phyloP scores from a whole-genome alignment of 2,888 invertebrate genomes.

The Drosophila kuntzei region DNA sequence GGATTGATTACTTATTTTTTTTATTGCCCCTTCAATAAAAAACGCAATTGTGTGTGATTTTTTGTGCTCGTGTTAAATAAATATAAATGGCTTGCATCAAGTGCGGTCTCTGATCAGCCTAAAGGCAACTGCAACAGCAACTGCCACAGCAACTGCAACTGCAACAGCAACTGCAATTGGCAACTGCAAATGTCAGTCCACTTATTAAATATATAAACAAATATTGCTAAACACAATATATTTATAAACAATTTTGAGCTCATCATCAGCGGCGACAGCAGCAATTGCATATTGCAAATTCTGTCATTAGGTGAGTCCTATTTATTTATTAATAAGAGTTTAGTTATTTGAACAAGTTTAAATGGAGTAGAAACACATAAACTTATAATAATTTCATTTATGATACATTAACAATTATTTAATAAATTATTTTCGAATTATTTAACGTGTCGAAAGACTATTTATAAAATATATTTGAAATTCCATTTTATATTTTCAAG shows the following conservation, averaged over 20 bases:
- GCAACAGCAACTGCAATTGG: constrained; percentile 10
- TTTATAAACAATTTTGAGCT: constrained; percentile 2
- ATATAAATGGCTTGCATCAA: constrained; percentile 21
- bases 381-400: too few relatives aligned
- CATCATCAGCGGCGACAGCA: constrained; percentile 2
- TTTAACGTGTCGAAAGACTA: not conserved
- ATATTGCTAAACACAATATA: constrained; percentile 1
- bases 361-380: too few relatives aligned
- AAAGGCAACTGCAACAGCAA: constrained; percentile 23
- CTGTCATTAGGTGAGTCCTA: constrained; percentile 26
- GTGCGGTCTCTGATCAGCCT: constrained; percentile 22
- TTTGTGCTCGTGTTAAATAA: constrained; percentile 41
- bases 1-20: constrained; percentile 22
- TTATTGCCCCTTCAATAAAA: constrained; percentile 7
- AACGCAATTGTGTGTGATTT: constrained; percentile 52
- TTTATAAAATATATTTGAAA: not conserved
- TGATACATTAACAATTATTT: too few relatives aligned
- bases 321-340: too few relatives aligned
- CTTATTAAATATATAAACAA: constrained; percentile 13
- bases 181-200: constrained; percentile 8
- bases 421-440: not conserved
- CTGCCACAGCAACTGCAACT: not conserved
- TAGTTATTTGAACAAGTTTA: too few relatives aligned
- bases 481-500: not conserved
- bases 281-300: constrained; percentile 12